phyloP scores from a whole-genome alignment of 2,888 invertebrate species.

The Eurytoma adleriae region DNA sequence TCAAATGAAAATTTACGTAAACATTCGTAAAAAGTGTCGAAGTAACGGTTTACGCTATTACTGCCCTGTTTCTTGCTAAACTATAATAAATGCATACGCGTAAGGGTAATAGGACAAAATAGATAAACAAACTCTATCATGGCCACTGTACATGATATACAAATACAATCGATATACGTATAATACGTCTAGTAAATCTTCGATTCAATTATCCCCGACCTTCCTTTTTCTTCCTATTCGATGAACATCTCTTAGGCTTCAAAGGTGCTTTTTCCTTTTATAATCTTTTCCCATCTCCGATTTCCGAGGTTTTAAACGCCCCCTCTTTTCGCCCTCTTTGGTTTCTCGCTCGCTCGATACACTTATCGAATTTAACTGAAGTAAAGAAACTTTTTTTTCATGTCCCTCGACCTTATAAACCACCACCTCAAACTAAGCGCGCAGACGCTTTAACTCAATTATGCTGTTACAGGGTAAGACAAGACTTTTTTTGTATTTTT shows the following conservation, averaged over 20 bases:
- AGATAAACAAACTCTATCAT: constrained; percentile 59
- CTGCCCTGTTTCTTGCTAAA: constrained; percentile 31
- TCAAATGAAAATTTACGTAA: constrained; percentile 5
- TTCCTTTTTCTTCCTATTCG: constrained; percentile 56
- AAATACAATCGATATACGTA: constrained; percentile 62
- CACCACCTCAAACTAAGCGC: constrained; percentile 45
- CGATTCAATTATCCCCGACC: constrained; percentile 40
- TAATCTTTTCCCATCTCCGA: constrained; percentile 48
- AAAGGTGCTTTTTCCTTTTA: constrained; percentile 25
- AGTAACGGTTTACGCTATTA: constrained; percentile 8
- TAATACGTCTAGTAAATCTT: constrained; percentile 51
- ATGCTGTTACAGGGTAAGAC: constrained; percentile 27
- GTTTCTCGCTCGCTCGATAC: constrained; percentile 53
- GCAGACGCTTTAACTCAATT: constrained; percentile 39
- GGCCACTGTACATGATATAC: constrained; percentile 70
- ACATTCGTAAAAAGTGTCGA: constrained; percentile 27
- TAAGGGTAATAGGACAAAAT: constrained; percentile 51
- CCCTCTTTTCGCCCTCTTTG: constrained; percentile 57
- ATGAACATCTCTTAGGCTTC: constrained; percentile 56
- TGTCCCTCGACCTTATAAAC: constrained; percentile 30
- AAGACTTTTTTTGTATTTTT: constrained; percentile 28
- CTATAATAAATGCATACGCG: constrained; percentile 48
- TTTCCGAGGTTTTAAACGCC: constrained; percentile 57
- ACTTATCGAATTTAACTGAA: constrained; percentile 50
- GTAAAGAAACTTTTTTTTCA: constrained; percentile 41